Base-by-base conservation (phyloP, 92 coral and sea anemone species). In the Virgularia gustaviana region DNA sequence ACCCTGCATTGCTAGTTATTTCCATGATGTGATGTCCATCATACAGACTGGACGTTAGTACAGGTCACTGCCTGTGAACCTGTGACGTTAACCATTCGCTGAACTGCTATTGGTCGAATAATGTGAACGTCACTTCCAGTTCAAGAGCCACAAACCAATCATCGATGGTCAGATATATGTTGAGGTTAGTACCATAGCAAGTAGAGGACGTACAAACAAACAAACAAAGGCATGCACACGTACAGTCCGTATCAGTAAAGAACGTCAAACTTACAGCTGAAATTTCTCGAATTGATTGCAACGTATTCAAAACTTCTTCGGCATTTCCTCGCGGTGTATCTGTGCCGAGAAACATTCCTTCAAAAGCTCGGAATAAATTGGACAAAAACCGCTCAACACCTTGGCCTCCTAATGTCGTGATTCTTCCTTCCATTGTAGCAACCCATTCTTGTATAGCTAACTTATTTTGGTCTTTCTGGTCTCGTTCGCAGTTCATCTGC, bases 331-430 rank as follows among this genome's bases (percentile, higher is more conserved):
- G 39, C 9, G 96, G 89, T 3, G 90, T 81, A 27, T 83, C 79
- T 22, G 85, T 65, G 49, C 90, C 88, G 31, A 89, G 94, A 64
- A 92, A 92, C 74, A 92, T 32, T 35, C 96, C 98, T 62, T 89
- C 90, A 55, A 89, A 92, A 4, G 98, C 98, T 49, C 96, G 96
- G 87, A 92, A 92, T 34, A 92, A 70, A 61, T 92, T 92, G 33
- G 88, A 78, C 60, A 89, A 76, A 80, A 92, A 92, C 35, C 98
- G 83, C 32, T 86, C 64, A 1, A 92, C 98, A 42, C 98, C 98
- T 71, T 92, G 94, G 65, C 98, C 98, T 0, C 98, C 98, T 6
- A 92, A 83, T 45, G 87, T 84, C 77, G 81, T 82, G 43, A 92
- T 92, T 51, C 98, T 83, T 32, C 83, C 75, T 70, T 92, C 98